A percentile compares a stretch with the other conserved stretches of the same genome.
Conservation (phyloP, 1,140 invertebrate species). For the Chironomus striatipennis region DNA sequence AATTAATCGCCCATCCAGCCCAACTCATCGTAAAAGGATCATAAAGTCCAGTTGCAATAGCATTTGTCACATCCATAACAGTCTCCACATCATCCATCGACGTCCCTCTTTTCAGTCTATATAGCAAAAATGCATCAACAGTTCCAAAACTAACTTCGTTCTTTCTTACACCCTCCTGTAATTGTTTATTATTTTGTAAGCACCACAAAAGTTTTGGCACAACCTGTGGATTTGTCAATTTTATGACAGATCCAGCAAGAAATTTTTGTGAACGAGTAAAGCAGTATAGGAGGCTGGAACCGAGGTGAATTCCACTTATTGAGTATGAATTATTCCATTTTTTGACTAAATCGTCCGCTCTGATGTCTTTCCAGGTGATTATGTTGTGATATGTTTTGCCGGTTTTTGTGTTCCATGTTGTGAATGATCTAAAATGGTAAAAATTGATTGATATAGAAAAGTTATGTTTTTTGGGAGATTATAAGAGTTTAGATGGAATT, state of each 20-base stretch:
- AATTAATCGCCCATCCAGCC: slow-evolving; percentile 61
- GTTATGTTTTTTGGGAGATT: too few species aligned
- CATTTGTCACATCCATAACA: slow-evolving; percentile 79
- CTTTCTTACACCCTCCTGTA: slow-evolving; percentile 50
- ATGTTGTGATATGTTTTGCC: slow-evolving; percentile 84
- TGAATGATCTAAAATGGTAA: slow-evolving; percentile 58
- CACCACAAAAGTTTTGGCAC: slow-evolving; percentile 69
- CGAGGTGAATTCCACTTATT: slow-evolving; percentile 51
- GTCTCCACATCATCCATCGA: slow-evolving; percentile 41
- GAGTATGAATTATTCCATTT: slow-evolving; percentile 77
- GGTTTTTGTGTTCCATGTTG: slow-evolving; percentile 77
- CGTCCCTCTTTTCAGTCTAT: slow-evolving; percentile 50
- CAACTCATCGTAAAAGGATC: slow-evolving; percentile 84
- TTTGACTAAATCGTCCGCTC: slow-evolving; percentile 69
- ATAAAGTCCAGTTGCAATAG: slow-evolving; percentile 83
- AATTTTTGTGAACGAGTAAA: slow-evolving; percentile 70
- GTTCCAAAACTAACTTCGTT: slow-evolving; percentile 77
- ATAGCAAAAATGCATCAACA: slow-evolving; percentile 87
- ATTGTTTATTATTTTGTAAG: slow-evolving; percentile 57
- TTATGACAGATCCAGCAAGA: slow-evolving; percentile 67
- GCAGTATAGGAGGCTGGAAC: slow-evolving; percentile 55
- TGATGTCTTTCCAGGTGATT: slow-evolving; percentile 92
- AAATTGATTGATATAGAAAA: background rate
- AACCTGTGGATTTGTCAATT: slow-evolving; percentile 76
- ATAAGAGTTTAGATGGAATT: too few species aligned